Evolutionary conservation across 2,797 vertebrate genomes (phyloP).

Genomic region (Sarcoramphus papa): DNA sequence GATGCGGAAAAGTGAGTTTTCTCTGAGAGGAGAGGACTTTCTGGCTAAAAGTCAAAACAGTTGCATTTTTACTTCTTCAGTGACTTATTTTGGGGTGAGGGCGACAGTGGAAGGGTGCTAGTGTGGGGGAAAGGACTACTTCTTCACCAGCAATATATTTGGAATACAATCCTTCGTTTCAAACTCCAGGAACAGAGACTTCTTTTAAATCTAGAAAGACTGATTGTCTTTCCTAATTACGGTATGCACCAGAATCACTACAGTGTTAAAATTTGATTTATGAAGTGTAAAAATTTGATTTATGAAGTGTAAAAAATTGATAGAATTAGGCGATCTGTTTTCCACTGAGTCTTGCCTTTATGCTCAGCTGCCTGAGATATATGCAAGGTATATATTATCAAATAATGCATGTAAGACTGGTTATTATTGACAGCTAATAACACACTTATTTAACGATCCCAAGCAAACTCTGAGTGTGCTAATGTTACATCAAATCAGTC

Average conservation of each 20-base stretch:
- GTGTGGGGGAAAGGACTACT: background rate
- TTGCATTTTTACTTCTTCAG: background rate
- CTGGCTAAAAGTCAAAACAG: background rate
- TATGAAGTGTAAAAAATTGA: background rate
- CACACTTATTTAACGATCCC: slow-evolving; percentile 13
- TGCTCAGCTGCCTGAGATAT: background rate
- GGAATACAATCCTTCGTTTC: background rate
- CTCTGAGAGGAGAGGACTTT: background rate
- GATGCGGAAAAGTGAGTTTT: background rate
- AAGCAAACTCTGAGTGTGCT: background rate
- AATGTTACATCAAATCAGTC: background rate
- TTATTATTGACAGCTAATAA: background rate
- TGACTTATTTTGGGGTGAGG: background rate
- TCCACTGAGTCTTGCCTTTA: background rate
- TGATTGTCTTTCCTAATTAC: background rate
- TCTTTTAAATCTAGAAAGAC: slow-evolving; percentile 9
- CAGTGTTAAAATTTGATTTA: background rate
- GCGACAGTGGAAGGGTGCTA: background rate
- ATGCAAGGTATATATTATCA: background rate
- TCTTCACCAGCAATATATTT: background rate
- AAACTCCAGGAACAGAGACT: background rate
- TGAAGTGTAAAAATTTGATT: background rate
- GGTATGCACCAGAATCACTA: background rate
- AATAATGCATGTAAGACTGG: background rate
- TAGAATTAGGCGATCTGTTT: background rate